phyloP scores from a whole-genome alignment of 2,113 vertebrate species.

The Perca flavescens region DNA sequence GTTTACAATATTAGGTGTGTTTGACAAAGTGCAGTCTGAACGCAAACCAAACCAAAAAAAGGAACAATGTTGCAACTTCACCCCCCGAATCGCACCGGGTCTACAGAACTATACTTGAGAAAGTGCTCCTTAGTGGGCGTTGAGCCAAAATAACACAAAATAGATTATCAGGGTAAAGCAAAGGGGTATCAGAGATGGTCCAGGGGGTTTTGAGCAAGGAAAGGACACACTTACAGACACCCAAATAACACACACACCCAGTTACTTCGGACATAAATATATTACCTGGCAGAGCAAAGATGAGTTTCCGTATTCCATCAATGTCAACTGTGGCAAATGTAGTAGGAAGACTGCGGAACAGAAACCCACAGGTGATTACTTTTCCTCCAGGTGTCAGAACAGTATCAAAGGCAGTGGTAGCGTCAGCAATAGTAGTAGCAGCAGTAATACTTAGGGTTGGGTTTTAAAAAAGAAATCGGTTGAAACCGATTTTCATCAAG shows the following conservation, averaged over 20 bases:
- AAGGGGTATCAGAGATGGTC: neutral
- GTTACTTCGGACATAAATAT: neutral
- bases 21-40: too few species aligned
- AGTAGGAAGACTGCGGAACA: constrained; percentile 91
- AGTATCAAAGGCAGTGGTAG: neutral
- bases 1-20: too few species aligned
- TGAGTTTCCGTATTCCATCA: constrained; percentile 96
- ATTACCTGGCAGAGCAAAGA: constrained; percentile 98
- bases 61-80: too few species aligned
- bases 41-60: too few species aligned
- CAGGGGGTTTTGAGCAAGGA: neutral
- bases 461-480: too few species aligned
- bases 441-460: neutral
- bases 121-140: too few species aligned
- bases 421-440: neutral
- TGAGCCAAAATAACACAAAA: neutral
- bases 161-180: neutral
- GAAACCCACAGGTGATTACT: constrained; percentile 31
- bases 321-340: constrained; percentile 98
- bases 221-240: neutral
- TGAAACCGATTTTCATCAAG: too few species aligned
- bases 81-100: too few species aligned
- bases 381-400: neutral
- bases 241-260: neutral
- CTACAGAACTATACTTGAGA: too few species aligned